These are phyloP conservation scores for Menidia menidia DNA, from an alignment of 2,797 vertebrate species.

Conservation along the genomic window DNA sequence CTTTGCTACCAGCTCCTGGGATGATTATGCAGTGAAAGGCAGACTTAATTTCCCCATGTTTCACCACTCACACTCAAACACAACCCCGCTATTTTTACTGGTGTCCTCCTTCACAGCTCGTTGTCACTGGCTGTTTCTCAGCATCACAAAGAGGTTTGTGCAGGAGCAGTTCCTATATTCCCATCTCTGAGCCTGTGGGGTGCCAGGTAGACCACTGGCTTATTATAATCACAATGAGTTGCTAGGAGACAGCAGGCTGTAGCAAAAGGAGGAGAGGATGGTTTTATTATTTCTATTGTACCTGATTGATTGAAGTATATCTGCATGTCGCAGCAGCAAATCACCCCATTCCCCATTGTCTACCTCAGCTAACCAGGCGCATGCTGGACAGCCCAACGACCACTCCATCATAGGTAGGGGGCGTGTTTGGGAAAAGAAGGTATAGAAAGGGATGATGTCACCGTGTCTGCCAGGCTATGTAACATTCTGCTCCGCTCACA, in stretches of 20 bases:
- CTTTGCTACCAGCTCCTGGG: conserved; percentile 6
- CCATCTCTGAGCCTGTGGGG: conserved; percentile 58
- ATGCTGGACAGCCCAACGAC: conserved; percentile 23
- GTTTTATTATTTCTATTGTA: conserved; percentile 63
- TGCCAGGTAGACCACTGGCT: conserved; percentile 72
- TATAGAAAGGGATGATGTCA: conserved; percentile 84
- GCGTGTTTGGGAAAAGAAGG: conserved; percentile 69
- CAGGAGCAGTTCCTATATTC: conserved; percentile 29
- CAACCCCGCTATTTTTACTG: neutral
- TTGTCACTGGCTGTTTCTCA: conserved; percentile 24
- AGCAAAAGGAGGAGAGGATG: conserved; percentile 38
- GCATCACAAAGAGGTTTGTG: conserved; percentile 48
- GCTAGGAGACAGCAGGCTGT: conserved; percentile 74
- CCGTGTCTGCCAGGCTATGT: conserved; percentile 75
- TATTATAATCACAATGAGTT: conserved; percentile 68
- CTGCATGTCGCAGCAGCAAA: conserved; percentile 26
- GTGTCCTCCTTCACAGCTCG: conserved; percentile 35
- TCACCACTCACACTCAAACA: conserved; percentile 8
- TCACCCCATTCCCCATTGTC: conserved; percentile 55
- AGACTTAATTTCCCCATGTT: neutral
- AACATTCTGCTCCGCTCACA: conserved; percentile 34
- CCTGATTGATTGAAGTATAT: conserved; percentile 74
- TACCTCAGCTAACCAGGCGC: conserved; percentile 46
- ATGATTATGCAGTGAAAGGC: no score
- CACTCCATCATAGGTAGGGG: conserved; percentile 71